Conservation (phyloP, 2,797 vertebrate species). For the Hippopotamyrus pictus region DNA sequence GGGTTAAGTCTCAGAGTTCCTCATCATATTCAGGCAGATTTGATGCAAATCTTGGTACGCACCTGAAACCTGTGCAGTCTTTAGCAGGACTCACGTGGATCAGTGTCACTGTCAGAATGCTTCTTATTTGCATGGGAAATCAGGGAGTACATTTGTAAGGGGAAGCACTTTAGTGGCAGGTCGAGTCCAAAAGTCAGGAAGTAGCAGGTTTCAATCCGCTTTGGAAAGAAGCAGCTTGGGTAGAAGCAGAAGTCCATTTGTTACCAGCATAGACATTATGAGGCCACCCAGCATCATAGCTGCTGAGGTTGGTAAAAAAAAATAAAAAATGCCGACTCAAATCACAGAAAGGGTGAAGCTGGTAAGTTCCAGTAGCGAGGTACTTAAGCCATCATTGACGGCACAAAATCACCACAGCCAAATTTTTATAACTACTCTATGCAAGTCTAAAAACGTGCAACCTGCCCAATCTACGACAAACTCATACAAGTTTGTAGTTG, state of each 20-base stretch:
- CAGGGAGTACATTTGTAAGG: not conserved
- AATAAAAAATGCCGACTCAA: not conserved
- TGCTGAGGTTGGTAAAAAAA: not conserved
- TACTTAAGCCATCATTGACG: not conserved
- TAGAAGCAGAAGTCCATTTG: not conserved
- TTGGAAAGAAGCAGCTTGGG: not conserved
- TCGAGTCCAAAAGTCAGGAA: not conserved
- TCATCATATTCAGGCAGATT: not conserved
- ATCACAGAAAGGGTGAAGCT: not conserved
- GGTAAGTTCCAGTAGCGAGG: not conserved
- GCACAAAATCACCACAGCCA: not conserved
- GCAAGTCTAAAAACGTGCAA: not conserved
- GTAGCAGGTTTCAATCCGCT: not conserved
- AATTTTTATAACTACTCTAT: not conserved
- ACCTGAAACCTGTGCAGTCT: not conserved
- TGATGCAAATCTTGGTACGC: not conserved
- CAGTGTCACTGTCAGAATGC: not conserved
- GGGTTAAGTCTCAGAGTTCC: not conserved
- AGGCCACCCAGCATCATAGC: not conserved
- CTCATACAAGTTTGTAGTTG: not conserved
- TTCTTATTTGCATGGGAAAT: constrained; percentile 8
- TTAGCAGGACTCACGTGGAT: not conserved
- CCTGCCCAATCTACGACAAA: not conserved
- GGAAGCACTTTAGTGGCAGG: not conserved
- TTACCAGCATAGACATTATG: not conserved